phyloP scores from a whole-genome alignment of 2,797 vertebrate genomes.

The Manis pentadactyla region DNA sequence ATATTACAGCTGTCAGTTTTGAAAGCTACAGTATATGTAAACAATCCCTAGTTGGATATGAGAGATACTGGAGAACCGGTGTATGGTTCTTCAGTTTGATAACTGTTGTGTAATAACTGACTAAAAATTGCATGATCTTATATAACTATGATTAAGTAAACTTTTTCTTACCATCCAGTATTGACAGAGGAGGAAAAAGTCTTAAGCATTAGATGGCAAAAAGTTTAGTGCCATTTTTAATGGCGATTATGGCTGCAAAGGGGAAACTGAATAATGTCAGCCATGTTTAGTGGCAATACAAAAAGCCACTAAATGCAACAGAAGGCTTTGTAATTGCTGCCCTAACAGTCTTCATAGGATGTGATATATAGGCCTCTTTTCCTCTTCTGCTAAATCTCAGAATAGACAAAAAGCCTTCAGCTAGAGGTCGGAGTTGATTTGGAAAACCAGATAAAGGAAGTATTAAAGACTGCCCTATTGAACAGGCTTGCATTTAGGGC shows the following conservation, averaged over 20 bases:
- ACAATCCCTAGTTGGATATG: background rate
- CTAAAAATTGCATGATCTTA: constrained; percentile 20
- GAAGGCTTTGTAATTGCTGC: background rate
- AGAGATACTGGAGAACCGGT: background rate
- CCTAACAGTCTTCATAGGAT: background rate
- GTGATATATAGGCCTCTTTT: background rate
- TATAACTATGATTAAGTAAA: background rate
- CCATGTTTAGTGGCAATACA: background rate
- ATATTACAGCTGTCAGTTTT: constrained; percentile 41
- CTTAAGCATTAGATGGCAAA: constrained; percentile 4
- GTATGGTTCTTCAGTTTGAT: background rate
- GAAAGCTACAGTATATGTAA: background rate
- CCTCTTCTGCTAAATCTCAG: background rate
- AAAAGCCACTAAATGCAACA: background rate
- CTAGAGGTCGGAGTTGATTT: background rate
- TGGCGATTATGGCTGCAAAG: background rate
- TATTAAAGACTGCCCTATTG: background rate
- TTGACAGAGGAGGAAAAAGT: background rate
- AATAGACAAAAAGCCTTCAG: background rate
- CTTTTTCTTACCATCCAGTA: background rate
- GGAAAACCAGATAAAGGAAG: background rate
- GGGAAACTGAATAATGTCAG: background rate
- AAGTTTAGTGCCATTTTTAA: constrained; percentile 13
- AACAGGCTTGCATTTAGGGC: background rate
- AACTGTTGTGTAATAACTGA: background rate